Evolutionary conservation across 1,140 invertebrate genomes (phyloP), one percentile per base, ranked within the genome.

Genomic region (Pemphigus obesinymphae): DNA sequence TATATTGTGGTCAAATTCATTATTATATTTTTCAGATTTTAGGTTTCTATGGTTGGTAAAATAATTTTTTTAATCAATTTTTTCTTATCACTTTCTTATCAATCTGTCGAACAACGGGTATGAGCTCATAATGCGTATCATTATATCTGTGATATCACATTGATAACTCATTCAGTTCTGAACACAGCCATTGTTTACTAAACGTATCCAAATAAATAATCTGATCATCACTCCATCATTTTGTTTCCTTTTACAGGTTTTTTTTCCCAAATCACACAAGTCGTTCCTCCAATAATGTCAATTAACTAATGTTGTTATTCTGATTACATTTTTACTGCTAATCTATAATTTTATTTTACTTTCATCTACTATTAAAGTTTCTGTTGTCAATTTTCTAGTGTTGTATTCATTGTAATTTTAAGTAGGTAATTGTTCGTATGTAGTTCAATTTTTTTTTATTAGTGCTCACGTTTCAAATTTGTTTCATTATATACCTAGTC

Each of bases 151-250:
- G n/a, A n/a, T n/a, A n/a, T n/a, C n/a, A n/a, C n/a, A n/a, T 58
- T 58, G 53, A 58, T 58, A 58, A 58, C 23, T 23, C 11, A 1
- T 26, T 15, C 3, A 37, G 5, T 70, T 70, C 75, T 61, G 55
- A 80, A 45, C 76, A 61, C 76, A 80, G 37, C 76, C 76, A 58
- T 40, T 26, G 76, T 80, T 45, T 31, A 43, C 55, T 37, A 31
- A 80, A 61, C 53, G 76, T 61, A 17, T 20, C 76, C 76, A 63
- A 63, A 80, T 63, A 80, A 76, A 43, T 61, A 80, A 61, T 80
- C 55, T 80, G 76, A 45, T 80, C 76, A 58, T 11, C 50, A 61
- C 53, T 78, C 48, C 31, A 75, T 78, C n/a, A 80, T 80, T 80
- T 37, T 66, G 63, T 37, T 40, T 53, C 29, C 13, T 17, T 23